Conservation (phyloP, 2,797 vertebrate genomes). For the Scolopax bukidnonensis region DNA sequence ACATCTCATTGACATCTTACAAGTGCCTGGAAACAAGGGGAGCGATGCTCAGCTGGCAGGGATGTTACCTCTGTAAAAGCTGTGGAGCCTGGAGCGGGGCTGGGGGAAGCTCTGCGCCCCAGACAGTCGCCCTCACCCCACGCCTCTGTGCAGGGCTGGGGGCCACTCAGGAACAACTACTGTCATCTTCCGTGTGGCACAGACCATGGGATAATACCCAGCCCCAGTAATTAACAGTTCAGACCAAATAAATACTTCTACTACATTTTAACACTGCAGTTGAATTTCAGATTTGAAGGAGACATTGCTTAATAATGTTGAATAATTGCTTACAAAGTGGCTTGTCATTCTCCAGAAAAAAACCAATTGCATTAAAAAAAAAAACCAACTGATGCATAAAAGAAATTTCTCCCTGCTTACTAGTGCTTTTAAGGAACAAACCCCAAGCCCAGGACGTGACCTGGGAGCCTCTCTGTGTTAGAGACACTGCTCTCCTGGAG, state of each 20-base stretch:
- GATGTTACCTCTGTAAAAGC: background rate
- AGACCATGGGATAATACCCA: background rate
- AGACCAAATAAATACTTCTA: background rate
- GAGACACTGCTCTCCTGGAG: background rate
- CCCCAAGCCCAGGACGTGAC: background rate
- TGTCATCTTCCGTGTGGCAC: background rate
- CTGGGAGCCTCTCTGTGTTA: background rate
- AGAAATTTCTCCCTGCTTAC: background rate
- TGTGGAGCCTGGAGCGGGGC: background rate
- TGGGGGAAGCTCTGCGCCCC: background rate
- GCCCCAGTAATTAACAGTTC: background rate
- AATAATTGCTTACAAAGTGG: background rate
- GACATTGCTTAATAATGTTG: background rate
- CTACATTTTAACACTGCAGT: background rate
- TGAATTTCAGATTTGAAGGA: background rate
- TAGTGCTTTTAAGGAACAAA: background rate
- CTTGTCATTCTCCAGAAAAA: background rate
- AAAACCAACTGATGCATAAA: background rate
- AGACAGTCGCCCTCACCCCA: background rate
- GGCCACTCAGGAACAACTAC: background rate
- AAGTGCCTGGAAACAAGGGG: background rate
- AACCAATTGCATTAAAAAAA: background rate
- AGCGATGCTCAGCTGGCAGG: background rate
- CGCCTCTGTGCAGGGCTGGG: rapidly evolving
- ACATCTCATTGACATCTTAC: background rate